Percentiles rank a stretch among this genome's conserved stretches.
phyloP scores from a whole-genome alignment of 1,140 invertebrate genomes.

The Drosophila nigrodunni region DNA sequence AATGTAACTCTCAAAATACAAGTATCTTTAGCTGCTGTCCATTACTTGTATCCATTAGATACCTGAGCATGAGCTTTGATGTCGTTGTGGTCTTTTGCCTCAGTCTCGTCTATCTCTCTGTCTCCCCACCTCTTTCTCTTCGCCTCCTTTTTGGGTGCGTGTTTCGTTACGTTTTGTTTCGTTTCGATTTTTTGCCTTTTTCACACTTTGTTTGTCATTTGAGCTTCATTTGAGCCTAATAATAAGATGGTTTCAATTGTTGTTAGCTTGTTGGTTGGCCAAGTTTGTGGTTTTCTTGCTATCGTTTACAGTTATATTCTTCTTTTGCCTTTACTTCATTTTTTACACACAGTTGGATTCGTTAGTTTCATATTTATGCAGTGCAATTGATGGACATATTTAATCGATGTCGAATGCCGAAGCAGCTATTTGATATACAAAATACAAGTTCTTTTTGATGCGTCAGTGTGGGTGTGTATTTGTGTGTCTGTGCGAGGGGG shows the following conservation, averaged over 20 bases:
- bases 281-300: slow-evolving; percentile 10
- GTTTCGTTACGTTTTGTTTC: slow-evolving; percentile 16
- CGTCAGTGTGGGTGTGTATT: not conserved
- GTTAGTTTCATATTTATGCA: slow-evolving; percentile 40
- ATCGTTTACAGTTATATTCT: slow-evolving; percentile 36
- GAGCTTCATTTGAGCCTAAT: slow-evolving; percentile 24
- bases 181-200: slow-evolving; percentile 14
- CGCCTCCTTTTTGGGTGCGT: slow-evolving; percentile 36
- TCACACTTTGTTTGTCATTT: slow-evolving; percentile 36
- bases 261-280: slow-evolving; percentile 38
- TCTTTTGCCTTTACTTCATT: not conserved
- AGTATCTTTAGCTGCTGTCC: slow-evolving; percentile 50
- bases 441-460: slow-evolving; percentile 4
- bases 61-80: slow-evolving; percentile 49
- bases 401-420: slow-evolving; percentile 40
- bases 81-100: slow-evolving; percentile 16
- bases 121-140: not conserved
- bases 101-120: not conserved
- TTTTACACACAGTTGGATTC: slow-evolving; percentile 16
- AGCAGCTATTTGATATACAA: slow-evolving; percentile 7
- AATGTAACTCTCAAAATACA: slow-evolving; percentile 34
- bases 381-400: slow-evolving; percentile 44
- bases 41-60: slow-evolving; percentile 70
- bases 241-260: slow-evolving; percentile 30
- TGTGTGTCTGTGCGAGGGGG: no score